Evolutionary conservation across 1,140 invertebrate genomes (phyloP).

Genomic region (Drosophila truncata): DNA sequence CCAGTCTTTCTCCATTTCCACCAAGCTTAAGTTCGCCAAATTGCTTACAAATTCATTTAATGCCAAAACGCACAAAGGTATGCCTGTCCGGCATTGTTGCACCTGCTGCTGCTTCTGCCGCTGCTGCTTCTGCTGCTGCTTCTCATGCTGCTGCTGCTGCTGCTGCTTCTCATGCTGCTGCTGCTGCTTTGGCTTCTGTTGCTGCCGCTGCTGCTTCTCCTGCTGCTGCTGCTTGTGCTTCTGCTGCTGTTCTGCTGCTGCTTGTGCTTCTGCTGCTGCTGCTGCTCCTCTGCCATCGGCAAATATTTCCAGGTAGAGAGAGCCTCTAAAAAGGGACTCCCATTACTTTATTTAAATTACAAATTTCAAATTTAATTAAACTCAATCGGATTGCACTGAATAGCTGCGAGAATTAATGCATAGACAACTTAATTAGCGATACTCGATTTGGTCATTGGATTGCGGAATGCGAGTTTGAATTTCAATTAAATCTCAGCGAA

Average conservation of each 20-base stretch:
- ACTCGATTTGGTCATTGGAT: slow-evolving; percentile 19
- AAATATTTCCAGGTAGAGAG: slow-evolving; percentile 15
- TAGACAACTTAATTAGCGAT: slow-evolving; percentile 71
- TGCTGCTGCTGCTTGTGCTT: too few relatives aligned
- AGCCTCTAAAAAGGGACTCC: neutral
- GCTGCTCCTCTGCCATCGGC: neutral
- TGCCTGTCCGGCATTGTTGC: slow-evolving; percentile 38
- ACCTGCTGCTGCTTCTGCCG: too few relatives aligned
- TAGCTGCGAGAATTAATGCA: slow-evolving; percentile 48
- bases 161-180: too few relatives aligned
- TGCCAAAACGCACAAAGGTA: slow-evolving; percentile 46
- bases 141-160: too few relatives aligned
- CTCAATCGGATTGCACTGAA: slow-evolving; percentile 32
- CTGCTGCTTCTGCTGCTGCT: too few relatives aligned
- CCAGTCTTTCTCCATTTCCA: slow-evolving; percentile 8
- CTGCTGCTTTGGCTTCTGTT: too few relatives aligned
- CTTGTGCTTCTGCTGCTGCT: slow-evolving; percentile 7
- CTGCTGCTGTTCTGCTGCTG: too few relatives aligned
- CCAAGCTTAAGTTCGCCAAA: slow-evolving; percentile 49
- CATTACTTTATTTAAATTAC: slow-evolving; percentile 45
- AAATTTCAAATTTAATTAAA: slow-evolving; percentile 67
- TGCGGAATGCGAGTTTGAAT: slow-evolving; percentile 57
- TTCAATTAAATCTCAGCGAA: slow-evolving; percentile 62
- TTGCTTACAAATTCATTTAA: slow-evolving; percentile 73
- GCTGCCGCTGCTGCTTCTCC: too few relatives aligned